Base-by-base conservation (phyloP, 2,113 vertebrate species). In the Nicator chloris region DNA sequence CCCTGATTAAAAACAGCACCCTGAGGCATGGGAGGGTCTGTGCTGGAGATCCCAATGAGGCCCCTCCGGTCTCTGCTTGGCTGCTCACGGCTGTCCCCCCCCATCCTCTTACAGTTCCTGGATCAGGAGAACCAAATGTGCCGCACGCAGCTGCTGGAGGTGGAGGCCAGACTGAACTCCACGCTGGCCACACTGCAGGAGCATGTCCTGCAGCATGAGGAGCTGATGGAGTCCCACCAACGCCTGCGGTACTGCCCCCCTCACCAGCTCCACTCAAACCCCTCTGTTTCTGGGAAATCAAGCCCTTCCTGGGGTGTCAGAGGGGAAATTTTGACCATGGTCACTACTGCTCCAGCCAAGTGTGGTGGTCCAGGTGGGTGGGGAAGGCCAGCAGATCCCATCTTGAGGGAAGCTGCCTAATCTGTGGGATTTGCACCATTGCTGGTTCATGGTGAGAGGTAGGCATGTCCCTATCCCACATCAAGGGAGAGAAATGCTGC, bases 41-140 rank as follows among this genome's bases (percentile, higher is more conserved):
- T 39, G 37, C n/a, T 57, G 64, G 40, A 45, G 60, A 24, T 66
- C 42, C 18, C 12, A 13, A 0, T 15, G 56, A 22, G 7, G 5
- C 8, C 28, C 22, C 24, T 23, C 0, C 0, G 24, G 23, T 91
- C 27, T 78, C 21, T 37, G 20, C 39, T 61, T 40, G 51, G 37
- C 18, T 31, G 33, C 42, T 85, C 53, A 82, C 0, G 1, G 59
- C 56, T 15, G 2, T 56, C 37, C 66, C n/a, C 53, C 11, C 49
- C 45, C 19, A 39, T 19, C 28, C n/a, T 73, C 28, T 63, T 27
- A 22, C 76, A 99, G 99, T 99, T 99, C 96, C 93, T 99, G 12
- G 98, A 99, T 85, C 97, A 98, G 92, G 99, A 99, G 96, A 99
- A 98, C 68, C 94, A 96, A 53, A 82, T 99, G 93, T 97, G 94